Conservation (phyloP, 2,797 vertebrate genomes). For the Xenopus petersii region DNA sequence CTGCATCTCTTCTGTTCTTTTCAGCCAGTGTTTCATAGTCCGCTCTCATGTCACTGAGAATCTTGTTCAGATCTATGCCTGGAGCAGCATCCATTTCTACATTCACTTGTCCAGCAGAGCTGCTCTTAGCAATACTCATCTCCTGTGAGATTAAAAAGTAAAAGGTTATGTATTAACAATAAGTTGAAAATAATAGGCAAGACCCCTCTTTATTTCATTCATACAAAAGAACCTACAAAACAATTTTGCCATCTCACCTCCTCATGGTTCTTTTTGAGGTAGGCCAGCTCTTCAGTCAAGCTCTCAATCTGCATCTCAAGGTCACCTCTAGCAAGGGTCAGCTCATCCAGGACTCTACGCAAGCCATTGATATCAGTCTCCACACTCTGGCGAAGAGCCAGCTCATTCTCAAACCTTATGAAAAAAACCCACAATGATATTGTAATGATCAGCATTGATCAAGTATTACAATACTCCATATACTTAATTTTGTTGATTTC, state of each 20-base stretch:
- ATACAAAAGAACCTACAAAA: too few species aligned
- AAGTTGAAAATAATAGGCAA: too few species aligned
- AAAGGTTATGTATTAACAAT: too few species aligned
- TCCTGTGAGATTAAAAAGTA: slow-evolving; percentile 44
- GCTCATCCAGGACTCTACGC: slow-evolving; percentile 56
- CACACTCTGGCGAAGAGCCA: slow-evolving; percentile 58
- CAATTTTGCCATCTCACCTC: slow-evolving; percentile 22
- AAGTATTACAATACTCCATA: too few species aligned
- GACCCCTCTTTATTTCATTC: too few species aligned
- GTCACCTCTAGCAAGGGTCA: slow-evolving; percentile 54
- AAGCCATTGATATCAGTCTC: slow-evolving; percentile 60
- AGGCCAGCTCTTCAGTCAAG: slow-evolving; percentile 52
- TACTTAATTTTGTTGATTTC: too few species aligned
- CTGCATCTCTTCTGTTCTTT: slow-evolving; percentile 77
- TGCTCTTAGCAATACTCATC: slow-evolving; percentile 34
- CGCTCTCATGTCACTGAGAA: slow-evolving; percentile 75
- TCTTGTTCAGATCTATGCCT: slow-evolving; percentile 71
- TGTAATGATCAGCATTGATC: too few species aligned
- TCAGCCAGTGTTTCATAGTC: slow-evolving; percentile 77
- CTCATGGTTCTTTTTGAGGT: slow-evolving; percentile 45
- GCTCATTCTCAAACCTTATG: slow-evolving; percentile 61
- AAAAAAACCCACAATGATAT: too few species aligned
- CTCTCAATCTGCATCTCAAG: slow-evolving; percentile 60
- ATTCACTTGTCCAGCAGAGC: slow-evolving; percentile 66
- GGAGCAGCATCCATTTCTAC: slow-evolving; percentile 82